Base-by-base conservation (phyloP, 2,888 invertebrate genomes). In the Diplazon laetatorius region DNA sequence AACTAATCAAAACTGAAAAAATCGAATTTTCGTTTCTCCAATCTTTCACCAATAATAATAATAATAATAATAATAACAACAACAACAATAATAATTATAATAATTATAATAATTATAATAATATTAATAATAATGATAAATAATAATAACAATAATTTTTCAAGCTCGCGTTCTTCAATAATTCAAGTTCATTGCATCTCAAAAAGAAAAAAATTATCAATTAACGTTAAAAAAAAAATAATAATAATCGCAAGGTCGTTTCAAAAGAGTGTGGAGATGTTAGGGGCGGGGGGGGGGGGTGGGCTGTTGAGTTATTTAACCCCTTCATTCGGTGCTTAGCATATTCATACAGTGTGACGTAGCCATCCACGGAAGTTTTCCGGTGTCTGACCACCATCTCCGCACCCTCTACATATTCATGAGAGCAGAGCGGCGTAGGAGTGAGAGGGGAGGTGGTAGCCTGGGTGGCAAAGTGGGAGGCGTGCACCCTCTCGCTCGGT, bases 341-440 rank as follows among this genome's bases (percentile, higher is more conserved):
- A 88, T 88, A 88, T 88, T 88, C 88, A 88, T 86, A 82, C 80
- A 63, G 60, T 69, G 62, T 70, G 69, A 63, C 66, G 78, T 63
- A 73, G 69, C 46, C 60, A 77, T 84, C 82, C 84, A 80, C 80
- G 71, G 82, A n/a, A 86, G 84, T 87, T 88, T 88, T 87, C 87
- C 87, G 85, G 85, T 86, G 85, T 87, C 88, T 87, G 88, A 88
- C 86, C 87, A 86, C 83, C 83, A 83, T 82, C 85, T 81, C 81
- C 68, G 76, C 77, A 79, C 82, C 78, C 75, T 76, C 81, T 88
- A 84, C 85, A 87, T 88, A 88, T 88, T 88, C 88, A 88, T 88
- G 87, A 87, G 82, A 63, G 65, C 66, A 62, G 68, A n/a, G 69
- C 42, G 69, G 42, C 66, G 37, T 2, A 44, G 57, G 44, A 37